Conservation (phyloP, 2,113 vertebrate genomes). For the Microcebus griseorufus region DNA sequence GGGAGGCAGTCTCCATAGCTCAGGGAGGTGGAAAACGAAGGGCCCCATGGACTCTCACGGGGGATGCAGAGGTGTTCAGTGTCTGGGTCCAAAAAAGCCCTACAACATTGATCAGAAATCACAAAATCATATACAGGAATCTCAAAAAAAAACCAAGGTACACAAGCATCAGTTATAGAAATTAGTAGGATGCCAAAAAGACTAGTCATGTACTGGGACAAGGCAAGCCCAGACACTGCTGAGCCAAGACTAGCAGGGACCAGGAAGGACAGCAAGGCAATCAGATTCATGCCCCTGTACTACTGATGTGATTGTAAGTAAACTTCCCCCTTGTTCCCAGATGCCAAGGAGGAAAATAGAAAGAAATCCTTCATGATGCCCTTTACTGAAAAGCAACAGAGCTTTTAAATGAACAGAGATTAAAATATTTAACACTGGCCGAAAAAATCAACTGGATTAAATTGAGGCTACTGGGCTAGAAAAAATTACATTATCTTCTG, state of each 20-base stretch:
- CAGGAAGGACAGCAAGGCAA: background rate
- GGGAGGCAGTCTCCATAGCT: background rate
- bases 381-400: background rate
- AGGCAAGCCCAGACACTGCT: background rate
- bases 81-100: background rate
- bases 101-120: background rate
- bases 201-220: background rate
- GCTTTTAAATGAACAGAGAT: background rate
- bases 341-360: background rate
- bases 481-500: background rate
- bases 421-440: background rate
- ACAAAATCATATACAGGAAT: background rate
- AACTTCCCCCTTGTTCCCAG: background rate
- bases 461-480: background rate
- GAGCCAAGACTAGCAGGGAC: background rate
- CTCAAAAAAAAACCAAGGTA: background rate
- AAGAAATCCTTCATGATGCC: background rate
- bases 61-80: background rate
- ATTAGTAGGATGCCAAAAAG: background rate
- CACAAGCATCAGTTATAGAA: background rate
- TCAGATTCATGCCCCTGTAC: background rate
- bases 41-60: too few species aligned
- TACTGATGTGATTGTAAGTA: background rate
- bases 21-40: background rate
- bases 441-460: conserved; percentile 27